A percentile compares a stretch with the other conserved stretches of the same genome.
Evolutionary conservation across 2,797 vertebrate genomes (phyloP).

Genomic region (Ceryle rudis): DNA sequence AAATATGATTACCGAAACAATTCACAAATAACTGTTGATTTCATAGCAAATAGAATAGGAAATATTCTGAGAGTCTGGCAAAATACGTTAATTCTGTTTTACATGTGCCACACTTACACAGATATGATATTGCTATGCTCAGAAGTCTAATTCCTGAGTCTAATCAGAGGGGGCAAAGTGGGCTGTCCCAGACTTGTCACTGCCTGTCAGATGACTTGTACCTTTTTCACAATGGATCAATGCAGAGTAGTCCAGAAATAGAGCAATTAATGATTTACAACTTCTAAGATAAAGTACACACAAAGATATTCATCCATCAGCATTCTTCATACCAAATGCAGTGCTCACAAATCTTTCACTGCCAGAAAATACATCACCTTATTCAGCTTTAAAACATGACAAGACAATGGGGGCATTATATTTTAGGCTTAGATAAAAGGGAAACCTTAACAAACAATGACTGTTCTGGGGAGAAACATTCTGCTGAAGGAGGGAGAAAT

Average conservation of each 20-base stretch:
- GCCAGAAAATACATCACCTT: neutral
- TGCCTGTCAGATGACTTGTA: neutral
- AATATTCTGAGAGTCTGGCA: neutral
- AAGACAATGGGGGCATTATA: neutral
- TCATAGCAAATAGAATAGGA: neutral
- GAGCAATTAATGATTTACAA: neutral
- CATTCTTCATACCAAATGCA: neutral
- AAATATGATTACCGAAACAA: neutral
- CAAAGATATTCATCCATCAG: neutral
- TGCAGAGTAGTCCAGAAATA: neutral
- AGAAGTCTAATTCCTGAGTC: neutral
- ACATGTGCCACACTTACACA: neutral
- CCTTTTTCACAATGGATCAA: neutral
- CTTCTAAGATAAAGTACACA: neutral
- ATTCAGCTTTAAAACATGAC: neutral
- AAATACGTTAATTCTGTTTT: neutral
- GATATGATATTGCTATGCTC: rapidly evolving
- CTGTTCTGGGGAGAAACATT: neutral
- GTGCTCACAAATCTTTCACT: neutral
- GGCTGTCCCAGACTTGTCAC: neutral
- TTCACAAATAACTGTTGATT: neutral
- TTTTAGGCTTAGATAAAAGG: neutral
- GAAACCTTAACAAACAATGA: neutral
- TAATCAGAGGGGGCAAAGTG: neutral
- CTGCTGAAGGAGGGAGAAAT: neutral